A percentile compares a stretch with the other conserved stretches of the same genome.
These are phyloP conservation scores for Cerceris rybyensis DNA, from an alignment of 2,888 invertebrate species.

Conservation along the genomic window DNA sequence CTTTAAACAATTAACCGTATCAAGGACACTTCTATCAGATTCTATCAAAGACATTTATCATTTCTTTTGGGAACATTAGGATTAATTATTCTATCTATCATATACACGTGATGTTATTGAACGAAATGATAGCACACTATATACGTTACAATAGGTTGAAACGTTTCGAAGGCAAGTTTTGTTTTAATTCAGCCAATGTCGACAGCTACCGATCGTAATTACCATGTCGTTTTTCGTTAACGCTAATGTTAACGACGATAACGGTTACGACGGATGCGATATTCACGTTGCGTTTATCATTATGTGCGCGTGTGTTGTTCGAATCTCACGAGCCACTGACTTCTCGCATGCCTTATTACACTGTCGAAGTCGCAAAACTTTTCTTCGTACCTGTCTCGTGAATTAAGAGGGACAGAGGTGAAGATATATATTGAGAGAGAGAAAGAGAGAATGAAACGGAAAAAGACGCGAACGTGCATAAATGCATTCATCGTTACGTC, in stretches of 20 bases:
- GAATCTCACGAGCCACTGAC: neutral
- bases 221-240: conserved; percentile 22
- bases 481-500: conserved; percentile 23
- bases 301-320: neutral
- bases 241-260: conserved; percentile 39
- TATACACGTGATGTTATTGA: no score
- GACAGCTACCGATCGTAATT: conserved; percentile 17
- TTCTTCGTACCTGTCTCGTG: neutral
- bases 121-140: no score
- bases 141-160: no score
- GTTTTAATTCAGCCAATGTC: no score
- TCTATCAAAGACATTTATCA: no score
- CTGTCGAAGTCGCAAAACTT: neutral
- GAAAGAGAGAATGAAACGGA: neutral
- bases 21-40: no score
- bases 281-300: conserved; percentile 30
- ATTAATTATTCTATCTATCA: no score
- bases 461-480: neutral
- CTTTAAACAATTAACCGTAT: no score
- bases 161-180: no score
- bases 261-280: conserved; percentile 15
- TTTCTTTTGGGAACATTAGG: no score
- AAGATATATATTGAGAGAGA: neutral
- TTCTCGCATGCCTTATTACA: neutral
- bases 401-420: neutral